Conservation (phyloP, 2,113 vertebrate species). For the Numida meleagris region DNA sequence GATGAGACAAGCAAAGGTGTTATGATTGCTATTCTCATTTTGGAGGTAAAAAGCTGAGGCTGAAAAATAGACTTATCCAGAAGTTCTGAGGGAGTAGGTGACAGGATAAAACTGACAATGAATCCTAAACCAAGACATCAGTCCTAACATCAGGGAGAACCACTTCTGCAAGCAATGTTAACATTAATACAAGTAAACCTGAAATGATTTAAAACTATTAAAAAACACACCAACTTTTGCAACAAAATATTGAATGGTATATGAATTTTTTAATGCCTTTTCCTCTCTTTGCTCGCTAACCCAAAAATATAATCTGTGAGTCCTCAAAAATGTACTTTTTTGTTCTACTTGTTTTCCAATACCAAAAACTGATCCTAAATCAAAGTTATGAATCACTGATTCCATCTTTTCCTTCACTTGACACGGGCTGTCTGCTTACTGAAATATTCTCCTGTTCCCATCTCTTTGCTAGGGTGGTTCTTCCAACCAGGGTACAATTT, state of each 20-base stretch:
- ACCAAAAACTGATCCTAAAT: neutral
- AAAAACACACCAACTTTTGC: neutral
- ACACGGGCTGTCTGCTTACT: neutral
- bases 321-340: neutral
- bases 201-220: neutral
- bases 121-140: neutral
- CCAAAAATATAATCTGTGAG: neutral
- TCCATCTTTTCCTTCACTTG: neutral
- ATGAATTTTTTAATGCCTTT: neutral
- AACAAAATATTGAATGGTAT: neutral
- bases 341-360: neutral
- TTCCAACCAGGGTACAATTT: neutral
- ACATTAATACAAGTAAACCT: neutral
- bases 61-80: neutral
- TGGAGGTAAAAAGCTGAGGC: neutral
- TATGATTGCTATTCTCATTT: neutral
- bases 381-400: neutral
- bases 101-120: neutral
- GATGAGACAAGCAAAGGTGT: neutral
- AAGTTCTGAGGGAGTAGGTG: neutral
- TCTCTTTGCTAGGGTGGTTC: accelerated
- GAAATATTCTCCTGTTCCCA: neutral
- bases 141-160: neutral
- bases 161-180: neutral
- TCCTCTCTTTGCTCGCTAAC: neutral